Percentiles rank a stretch among this genome's conserved stretches.
Conservation (phyloP, 2,113 vertebrate species). For the Ictalurus punctatus region DNA sequence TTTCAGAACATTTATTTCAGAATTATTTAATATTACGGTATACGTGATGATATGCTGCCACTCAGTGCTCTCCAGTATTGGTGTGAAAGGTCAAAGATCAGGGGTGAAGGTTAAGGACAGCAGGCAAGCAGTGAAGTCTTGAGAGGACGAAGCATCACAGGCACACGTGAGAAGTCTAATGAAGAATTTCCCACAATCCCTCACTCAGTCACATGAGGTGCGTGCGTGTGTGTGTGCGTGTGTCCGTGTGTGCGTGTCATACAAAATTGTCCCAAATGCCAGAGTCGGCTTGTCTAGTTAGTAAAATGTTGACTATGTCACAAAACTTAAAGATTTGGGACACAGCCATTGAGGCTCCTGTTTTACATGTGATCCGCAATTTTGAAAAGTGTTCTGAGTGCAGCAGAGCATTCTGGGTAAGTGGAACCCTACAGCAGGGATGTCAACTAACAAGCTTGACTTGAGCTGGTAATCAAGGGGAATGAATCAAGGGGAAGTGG, state of each 20-base stretch:
- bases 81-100: neutral
- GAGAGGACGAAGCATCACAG: conserved; percentile 74
- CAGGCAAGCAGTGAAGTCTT: conserved; percentile 74
- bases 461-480: neutral
- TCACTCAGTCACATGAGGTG: neutral
- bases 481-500: neutral
- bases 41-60: neutral
- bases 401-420: conserved; percentile 36
- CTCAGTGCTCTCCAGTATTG: neutral
- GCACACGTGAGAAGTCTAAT: conserved; percentile 77
- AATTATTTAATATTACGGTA: neutral
- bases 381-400: neutral
- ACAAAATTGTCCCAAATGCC: neutral
- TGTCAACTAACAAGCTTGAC: neutral
- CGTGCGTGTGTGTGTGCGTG: neutral
- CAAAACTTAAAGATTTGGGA: neutral
- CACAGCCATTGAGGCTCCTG: neutral
- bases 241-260: neutral
- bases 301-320: neutral
- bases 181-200: conserved; percentile 40
- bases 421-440: conserved; percentile 35
- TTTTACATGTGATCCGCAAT: neutral
- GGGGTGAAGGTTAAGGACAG: conserved; percentile 41
- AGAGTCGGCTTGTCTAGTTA: neutral
- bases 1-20: too few species aligned